A percentile compares a stretch with the other conserved stretches of the same genome.
phyloP scores from a whole-genome alignment of 2,113 vertebrate genomes.

The Lophochroa leadbeateri region DNA sequence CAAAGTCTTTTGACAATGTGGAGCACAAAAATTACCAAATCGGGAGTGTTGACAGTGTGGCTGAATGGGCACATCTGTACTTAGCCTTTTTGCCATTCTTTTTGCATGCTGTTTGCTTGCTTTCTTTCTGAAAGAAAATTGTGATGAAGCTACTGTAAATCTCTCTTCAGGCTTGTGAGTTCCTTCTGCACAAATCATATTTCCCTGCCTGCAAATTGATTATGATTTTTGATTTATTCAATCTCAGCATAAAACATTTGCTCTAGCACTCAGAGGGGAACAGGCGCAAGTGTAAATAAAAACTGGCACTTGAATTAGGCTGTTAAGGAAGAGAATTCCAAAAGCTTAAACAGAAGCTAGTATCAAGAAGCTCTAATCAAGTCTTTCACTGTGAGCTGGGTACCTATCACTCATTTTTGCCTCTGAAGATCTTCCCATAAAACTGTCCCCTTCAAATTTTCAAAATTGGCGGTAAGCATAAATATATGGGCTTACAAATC shows the following conservation, averaged over 20 bases:
- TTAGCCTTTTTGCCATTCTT: background rate
- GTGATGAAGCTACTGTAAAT: background rate
- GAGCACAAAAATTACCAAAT: background rate
- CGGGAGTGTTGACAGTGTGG: background rate
- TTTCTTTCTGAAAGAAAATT: background rate
- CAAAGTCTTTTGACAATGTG: background rate
- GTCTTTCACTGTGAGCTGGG: background rate
- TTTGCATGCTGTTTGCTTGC: background rate
- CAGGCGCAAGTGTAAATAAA: constrained; percentile 16
- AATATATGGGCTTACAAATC: background rate
- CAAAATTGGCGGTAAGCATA: background rate
- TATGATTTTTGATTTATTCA: background rate
- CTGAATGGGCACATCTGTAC: background rate
- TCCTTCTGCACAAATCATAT: background rate
- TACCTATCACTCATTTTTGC: background rate
- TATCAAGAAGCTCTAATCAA: background rate
- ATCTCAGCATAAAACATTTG: background rate
- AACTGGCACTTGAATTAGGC: constrained; percentile 18
- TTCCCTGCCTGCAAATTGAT: background rate
- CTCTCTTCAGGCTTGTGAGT: background rate
- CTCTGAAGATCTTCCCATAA: background rate
- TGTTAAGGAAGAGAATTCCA: constrained; percentile 10
- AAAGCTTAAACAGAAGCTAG: background rate
- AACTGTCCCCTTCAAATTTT: background rate
- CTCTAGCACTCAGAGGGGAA: background rate